phyloP scores from a whole-genome alignment of 2,797 vertebrate genomes.

The Bucorvus abyssinicus region DNA sequence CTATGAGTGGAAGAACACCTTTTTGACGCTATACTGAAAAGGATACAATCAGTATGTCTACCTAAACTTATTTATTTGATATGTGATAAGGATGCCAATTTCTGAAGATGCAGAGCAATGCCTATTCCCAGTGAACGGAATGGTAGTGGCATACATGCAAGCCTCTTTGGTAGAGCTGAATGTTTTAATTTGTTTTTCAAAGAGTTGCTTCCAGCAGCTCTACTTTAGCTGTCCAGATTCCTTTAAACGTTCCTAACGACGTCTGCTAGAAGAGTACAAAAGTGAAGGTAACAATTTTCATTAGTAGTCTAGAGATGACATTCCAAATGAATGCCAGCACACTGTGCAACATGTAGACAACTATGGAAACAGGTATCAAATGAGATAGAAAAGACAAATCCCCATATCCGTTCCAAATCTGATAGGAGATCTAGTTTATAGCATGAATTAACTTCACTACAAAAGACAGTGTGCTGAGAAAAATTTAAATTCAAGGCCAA shows the following conservation, averaged over 20 bases:
- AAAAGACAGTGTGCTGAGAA: background rate
- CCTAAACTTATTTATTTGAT: background rate
- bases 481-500: background rate
- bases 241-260: background rate
- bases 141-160: background rate
- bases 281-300: background rate
- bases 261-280: background rate
- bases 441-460: background rate
- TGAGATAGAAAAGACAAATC: background rate
- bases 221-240: background rate
- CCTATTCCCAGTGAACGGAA: background rate
- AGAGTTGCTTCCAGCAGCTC: background rate
- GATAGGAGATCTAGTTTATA: background rate
- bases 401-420: background rate
- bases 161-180: background rate
- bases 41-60: background rate
- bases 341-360: background rate
- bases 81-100: background rate
- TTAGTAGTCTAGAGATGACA: background rate
- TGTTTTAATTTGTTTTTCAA: background rate
- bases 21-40: background rate
- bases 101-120: background rate
- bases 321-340: background rate
- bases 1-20: background rate
- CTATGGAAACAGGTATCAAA: background rate